phyloP scores from a whole-genome alignment of 2,888 invertebrate genomes.

The Liopterus haemorrhoidalis region DNA sequence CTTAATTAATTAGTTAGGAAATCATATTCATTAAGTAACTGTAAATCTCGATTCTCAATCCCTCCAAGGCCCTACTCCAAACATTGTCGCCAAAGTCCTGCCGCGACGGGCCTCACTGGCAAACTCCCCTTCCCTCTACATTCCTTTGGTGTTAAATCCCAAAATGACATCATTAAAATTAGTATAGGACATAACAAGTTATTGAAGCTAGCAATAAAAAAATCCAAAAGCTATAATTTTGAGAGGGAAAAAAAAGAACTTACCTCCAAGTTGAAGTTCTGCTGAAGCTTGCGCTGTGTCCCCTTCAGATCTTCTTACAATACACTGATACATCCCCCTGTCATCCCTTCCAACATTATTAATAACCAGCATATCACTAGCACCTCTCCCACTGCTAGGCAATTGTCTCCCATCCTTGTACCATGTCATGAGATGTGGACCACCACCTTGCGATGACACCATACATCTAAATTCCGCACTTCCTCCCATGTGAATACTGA shows the following conservation, averaged over 20 bases:
- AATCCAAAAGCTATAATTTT: too few relatives aligned
- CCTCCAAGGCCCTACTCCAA: too few relatives aligned
- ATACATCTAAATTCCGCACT: conserved; percentile 65
- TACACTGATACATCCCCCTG: conserved; percentile 71
- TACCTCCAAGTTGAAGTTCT: conserved; percentile 67
- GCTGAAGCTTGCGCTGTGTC: conserved; percentile 72
- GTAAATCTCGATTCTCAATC: too few relatives aligned
- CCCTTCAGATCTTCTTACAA: conserved; percentile 63
- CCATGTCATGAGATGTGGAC: conserved; percentile 46
- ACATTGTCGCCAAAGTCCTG: too few relatives aligned
- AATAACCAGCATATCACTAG: conserved; percentile 58
- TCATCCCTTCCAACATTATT: conserved; percentile 65
- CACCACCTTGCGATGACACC: conserved; percentile 52
- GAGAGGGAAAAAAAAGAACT: conserved; percentile 35
- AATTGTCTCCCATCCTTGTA: conserved; percentile 64
- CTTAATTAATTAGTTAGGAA: too few relatives aligned
- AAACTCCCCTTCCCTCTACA: too few relatives aligned
- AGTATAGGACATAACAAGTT: too few relatives aligned
- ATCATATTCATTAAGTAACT: too few relatives aligned
- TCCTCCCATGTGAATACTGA: conserved; percentile 69
- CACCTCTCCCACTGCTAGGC: conserved; percentile 59
- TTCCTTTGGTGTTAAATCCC: too few relatives aligned
- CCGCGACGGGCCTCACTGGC: too few relatives aligned
- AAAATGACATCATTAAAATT: too few relatives aligned
- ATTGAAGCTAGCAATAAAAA: too few relatives aligned